A percentile compares a stretch with the other conserved stretches of the same genome.
phyloP scores from a whole-genome alignment of 2,888 invertebrate species.

The Mythimna ferrago region DNA sequence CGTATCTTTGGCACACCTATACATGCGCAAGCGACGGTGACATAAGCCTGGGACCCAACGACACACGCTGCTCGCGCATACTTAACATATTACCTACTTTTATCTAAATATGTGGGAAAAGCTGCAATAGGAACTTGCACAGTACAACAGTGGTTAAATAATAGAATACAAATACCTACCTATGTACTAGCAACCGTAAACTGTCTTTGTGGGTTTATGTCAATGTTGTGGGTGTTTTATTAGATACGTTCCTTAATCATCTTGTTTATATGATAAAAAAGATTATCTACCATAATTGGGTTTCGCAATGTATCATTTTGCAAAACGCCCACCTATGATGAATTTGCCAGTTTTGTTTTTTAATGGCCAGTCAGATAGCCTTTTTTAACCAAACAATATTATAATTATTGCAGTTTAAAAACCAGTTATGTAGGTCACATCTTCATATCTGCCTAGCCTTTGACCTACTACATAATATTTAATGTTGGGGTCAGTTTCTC shows the following conservation, averaged over 20 bases:
- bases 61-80: conserved; percentile 51
- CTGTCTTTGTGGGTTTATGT: neutral
- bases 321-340: conserved; percentile 6
- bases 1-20: conserved; percentile 68
- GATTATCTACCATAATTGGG: neutral
- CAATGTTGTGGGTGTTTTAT: conserved; percentile 16
- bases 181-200: neutral
- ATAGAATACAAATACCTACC: neutral
- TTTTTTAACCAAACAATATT: neutral
- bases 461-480: too few relatives aligned
- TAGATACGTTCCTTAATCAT: neutral
- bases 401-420: neutral
- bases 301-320: conserved; percentile 14
- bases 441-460: too few relatives aligned
- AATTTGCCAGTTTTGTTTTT: conserved; percentile 10
- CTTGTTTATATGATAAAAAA: conserved; percentile 2
- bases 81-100: conserved; percentile 26
- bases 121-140: neutral
- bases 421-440: too few relatives aligned
- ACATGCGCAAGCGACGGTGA: conserved; percentile 59
- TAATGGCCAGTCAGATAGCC: conserved; percentile 39
- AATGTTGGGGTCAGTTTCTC: too few relatives aligned
- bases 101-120: conserved; percentile 20
- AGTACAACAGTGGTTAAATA: conserved; percentile 7
- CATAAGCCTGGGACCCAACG: conserved; percentile 70